phyloP scores from a whole-genome alignment of 2,113 vertebrate species.

The Climacteris rufus region DNA sequence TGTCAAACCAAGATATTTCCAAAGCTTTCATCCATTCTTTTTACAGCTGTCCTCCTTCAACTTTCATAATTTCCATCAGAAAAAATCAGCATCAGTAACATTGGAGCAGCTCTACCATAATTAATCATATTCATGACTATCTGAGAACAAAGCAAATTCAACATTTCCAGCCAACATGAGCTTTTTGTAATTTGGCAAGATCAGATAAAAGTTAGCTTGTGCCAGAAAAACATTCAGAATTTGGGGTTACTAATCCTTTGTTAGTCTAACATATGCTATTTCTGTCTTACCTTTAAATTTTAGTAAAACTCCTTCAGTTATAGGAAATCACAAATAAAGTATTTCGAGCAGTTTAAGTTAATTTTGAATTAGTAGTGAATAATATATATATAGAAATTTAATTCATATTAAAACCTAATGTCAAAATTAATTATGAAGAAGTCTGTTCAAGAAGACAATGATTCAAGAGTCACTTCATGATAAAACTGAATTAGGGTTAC shows the following conservation, averaged over 20 bases:
- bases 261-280: neutral
- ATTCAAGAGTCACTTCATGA: neutral
- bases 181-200: neutral
- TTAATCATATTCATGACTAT: neutral
- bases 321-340: neutral
- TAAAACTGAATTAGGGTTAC: too few relatives aligned
- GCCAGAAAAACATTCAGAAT: neutral
- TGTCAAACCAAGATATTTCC: neutral
- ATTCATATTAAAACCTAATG: neutral
- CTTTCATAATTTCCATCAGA: neutral
- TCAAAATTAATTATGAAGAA: neutral
- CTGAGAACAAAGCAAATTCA: neutral
- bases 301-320: neutral
- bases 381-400: neutral
- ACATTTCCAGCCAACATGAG: neutral
- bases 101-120: neutral
- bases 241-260: neutral
- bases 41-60: neutral
- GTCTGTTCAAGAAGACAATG: neutral
- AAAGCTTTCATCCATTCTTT: neutral
- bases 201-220: neutral
- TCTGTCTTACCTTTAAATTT: neutral
- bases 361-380: neutral
- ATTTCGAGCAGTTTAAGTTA: neutral
- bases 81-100: neutral